Conservation (phyloP, 2,888 invertebrate genomes). For the Lasiommata megera region DNA sequence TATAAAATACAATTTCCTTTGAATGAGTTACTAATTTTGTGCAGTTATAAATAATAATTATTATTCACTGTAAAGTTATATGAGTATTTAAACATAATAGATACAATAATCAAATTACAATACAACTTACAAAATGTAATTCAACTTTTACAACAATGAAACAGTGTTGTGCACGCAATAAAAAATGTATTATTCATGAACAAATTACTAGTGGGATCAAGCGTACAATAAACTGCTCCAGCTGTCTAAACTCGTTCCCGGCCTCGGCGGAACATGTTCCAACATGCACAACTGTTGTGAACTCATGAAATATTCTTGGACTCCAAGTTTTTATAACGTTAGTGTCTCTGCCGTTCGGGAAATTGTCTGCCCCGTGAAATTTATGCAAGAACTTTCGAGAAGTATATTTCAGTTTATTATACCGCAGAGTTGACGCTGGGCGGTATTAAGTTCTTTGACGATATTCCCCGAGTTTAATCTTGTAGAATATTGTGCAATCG, state of each 20-base stretch:
- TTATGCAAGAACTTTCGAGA: conserved; percentile 12
- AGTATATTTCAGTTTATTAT: conserved; percentile 11
- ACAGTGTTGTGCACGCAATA: conserved; percentile 19
- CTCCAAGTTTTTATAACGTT: conserved; percentile 18
- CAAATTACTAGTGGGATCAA: conserved; percentile 31
- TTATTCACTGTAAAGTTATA: no score
- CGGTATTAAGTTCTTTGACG: conserved; percentile 1
- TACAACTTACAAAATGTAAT: neutral
- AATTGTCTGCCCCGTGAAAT: conserved; percentile 9
- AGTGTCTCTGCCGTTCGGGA: conserved; percentile 13
- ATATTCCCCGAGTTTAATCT: neutral
- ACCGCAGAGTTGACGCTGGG: neutral
- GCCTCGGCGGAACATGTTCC: conserved; percentile 23
- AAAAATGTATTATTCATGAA: conserved; percentile 33
- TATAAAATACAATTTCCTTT: no score
- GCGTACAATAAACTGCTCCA: conserved; percentile 32
- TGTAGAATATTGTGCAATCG: neutral
- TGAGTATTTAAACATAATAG: no score
- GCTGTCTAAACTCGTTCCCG: conserved; percentile 27
- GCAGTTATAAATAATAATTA: no score
- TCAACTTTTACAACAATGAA: neutral
- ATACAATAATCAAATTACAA: neutral
- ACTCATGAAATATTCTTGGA: conserved; percentile 26
- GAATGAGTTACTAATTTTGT: no score
- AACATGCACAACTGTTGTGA: conserved; percentile 22